Evolutionary conservation across 2,113 vertebrate genomes (phyloP).

Genomic region (Clarias magur): DNA sequence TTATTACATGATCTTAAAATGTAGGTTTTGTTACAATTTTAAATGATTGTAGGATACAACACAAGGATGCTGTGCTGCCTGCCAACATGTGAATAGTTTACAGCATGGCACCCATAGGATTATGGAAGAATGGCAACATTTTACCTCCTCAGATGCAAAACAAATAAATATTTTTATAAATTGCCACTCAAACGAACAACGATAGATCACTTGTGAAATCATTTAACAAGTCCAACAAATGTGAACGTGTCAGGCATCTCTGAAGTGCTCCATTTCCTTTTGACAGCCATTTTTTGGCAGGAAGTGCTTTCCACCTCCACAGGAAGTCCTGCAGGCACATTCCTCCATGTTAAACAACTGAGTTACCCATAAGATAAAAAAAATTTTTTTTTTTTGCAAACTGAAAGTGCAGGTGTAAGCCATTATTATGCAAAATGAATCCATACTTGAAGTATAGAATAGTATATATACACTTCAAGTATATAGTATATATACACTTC

Average conservation of each 20-base stretch:
- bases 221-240: not conserved
- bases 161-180: too few relatives aligned
- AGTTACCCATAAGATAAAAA: not conserved
- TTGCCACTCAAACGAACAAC: too few relatives aligned
- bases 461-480: too few relatives aligned
- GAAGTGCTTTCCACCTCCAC: conserved; percentile 23
- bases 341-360: not conserved
- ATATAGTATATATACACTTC: too few relatives aligned
- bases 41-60: too few relatives aligned
- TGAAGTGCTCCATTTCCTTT: conserved; percentile 32
- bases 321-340: conserved; percentile 33
- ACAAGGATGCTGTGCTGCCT: too few relatives aligned
- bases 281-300: conserved; percentile 42
- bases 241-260: conserved; percentile 22
- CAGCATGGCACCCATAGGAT: too few relatives aligned
- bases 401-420: not conserved
- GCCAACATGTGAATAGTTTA: too few relatives aligned
- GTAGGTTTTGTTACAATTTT: too few relatives aligned
- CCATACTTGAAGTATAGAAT: not conserved
- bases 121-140: too few relatives aligned
- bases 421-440: not conserved
- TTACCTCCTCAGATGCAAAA: too few relatives aligned
- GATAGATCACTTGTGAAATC: not conserved
- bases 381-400: not conserved
- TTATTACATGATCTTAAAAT: too few relatives aligned